Evolutionary conservation across 2,113 vertebrate species (phyloP), one percentile per base, ranked within the genome.

Genomic region (Genyomyrus donnyi): DNA sequence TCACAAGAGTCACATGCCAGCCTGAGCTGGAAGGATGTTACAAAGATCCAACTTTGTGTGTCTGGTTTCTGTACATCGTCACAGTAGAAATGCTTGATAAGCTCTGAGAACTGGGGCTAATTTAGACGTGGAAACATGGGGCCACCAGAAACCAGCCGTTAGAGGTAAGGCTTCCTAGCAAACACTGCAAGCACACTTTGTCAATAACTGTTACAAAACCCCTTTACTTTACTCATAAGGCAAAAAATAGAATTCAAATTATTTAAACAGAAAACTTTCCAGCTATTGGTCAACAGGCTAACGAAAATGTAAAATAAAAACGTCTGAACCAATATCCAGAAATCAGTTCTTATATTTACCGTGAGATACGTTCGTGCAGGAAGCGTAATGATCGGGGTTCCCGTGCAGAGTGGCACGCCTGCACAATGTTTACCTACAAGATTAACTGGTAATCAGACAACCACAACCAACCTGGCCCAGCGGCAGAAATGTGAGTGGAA

Each of bases 21-120:
- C 24, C 48, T 21, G 66, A 74, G 90, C 53, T 90, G 86, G 39
- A 19, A 88, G 86, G 50, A 42, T 35, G 87, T 83, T 70, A 83
- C 62, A 49, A 70, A 56, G 86, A 42, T 53, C 86, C 90, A 88
- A 56, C 90, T 88, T 53, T 83, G 48, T 56, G 90, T 52, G 31
- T 88, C 90, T 90, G 85, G 89, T 74, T 90, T 90, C 90, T 90
- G 86, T 45, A 46, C 27, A 88, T 87, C 89, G 74, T 88, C 85
- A 90, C n/a, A 5, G 21, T 77, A 86, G 15, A 21, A 53, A 88
- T 1, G 46, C 66, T 48, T 88, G 90, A 90, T 88, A 90, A 88
- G 90, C 19, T 56, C n/a, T 90, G 86, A 90, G 86, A 90, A 88
- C 62, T 31, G 31, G 50, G 39, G 49, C 27, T 66, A 46, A 80